phyloP scores from a whole-genome alignment of 2,113 vertebrate species.

The Dromiciops gliroides region DNA sequence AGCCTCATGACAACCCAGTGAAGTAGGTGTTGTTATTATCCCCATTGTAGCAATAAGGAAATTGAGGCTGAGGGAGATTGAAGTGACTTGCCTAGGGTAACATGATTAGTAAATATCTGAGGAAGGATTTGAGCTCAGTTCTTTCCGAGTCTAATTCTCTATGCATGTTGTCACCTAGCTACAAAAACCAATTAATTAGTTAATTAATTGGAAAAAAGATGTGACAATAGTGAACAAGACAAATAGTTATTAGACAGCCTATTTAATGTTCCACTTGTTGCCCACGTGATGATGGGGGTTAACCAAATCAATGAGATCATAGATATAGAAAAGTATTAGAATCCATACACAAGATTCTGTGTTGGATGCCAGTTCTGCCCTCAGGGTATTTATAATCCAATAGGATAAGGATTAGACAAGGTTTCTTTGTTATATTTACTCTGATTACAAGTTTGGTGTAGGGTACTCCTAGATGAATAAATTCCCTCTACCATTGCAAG shows the following conservation, averaged over 20 bases:
- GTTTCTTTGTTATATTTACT: no score
- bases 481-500: neutral
- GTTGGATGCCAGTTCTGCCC: neutral
- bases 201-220: neutral
- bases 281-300: neutral
- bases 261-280: neutral
- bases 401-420: neutral
- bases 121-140: neutral
- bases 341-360: neutral
- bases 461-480: neutral
- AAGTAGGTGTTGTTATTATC: neutral
- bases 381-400: neutral
- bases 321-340: neutral
- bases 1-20: neutral
- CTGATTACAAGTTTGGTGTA: no score
- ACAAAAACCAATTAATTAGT: neutral
- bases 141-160: neutral
- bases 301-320: neutral
- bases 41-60: neutral
- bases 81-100: neutral
- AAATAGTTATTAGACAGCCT: neutral
- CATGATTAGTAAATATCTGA: no score
- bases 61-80: neutral
- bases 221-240: neutral
- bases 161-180: neutral